phyloP scores from a whole-genome alignment of 2,888 invertebrate species.

The Cyrtodaria siliqua region DNA sequence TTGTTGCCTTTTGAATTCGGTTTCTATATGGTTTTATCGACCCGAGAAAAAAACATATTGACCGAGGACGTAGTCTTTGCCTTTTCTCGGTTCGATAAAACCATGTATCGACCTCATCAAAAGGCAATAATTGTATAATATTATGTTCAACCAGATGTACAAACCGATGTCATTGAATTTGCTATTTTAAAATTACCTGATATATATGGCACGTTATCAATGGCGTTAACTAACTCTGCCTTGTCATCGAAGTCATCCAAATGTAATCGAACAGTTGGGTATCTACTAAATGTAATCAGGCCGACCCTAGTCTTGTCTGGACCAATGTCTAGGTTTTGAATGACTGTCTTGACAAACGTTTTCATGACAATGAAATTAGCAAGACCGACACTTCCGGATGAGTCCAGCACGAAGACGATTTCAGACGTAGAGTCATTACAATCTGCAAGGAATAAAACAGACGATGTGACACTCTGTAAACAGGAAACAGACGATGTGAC shows the following conservation, averaged over 20 bases:
- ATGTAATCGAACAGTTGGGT: slow-evolving; percentile 52
- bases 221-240: slow-evolving; percentile 43
- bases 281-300: slow-evolving; percentile 67
- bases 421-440: slow-evolving; percentile 71
- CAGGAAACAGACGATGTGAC: no score
- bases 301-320: slow-evolving; percentile 63
- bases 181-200: slow-evolving; percentile 24
- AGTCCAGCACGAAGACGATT: slow-evolving; percentile 69
- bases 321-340: slow-evolving; percentile 66
- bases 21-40: no score
- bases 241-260: slow-evolving; percentile 51
- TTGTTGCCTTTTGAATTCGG: no score
- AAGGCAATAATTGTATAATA: no score
- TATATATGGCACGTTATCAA: slow-evolving; percentile 46
- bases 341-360: slow-evolving; percentile 65
- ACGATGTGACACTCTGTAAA: no score
- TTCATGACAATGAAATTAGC: slow-evolving; percentile 74
- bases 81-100: no score
- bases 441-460: slow-evolving; percentile 28
- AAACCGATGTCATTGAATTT: no score
- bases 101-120: no score
- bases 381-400: slow-evolving; percentile 75
- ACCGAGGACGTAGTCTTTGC: no score
- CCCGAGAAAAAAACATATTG: no score
- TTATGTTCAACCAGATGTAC: no score